These are phyloP conservation scores for Ageneiosus marmoratus DNA, from an alignment of 2,113 vertebrate genomes.

Conservation along the genomic window DNA sequence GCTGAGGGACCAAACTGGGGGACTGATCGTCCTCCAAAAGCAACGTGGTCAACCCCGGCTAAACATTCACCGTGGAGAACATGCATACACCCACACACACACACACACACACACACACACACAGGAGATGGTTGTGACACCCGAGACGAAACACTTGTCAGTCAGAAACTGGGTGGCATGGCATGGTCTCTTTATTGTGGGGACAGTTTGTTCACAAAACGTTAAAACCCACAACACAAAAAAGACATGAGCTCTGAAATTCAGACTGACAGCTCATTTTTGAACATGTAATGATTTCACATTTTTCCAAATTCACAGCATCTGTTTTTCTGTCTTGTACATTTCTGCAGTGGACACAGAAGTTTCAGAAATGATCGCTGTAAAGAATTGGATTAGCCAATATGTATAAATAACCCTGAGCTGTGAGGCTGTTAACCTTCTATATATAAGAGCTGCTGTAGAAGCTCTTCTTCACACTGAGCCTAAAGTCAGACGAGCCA, in stretches of 20 bases:
- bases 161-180: slow-evolving; percentile 42
- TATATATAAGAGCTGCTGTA: background rate
- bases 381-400: background rate
- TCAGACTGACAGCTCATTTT: background rate
- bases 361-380: no score
- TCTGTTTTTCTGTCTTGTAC: no score
- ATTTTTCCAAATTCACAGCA: background rate
- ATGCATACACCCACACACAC: slow-evolving; percentile 3
- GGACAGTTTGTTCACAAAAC: slow-evolving; percentile 1
- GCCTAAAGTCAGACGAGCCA: background rate
- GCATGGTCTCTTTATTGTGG: slow-evolving; percentile 41
- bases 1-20: slow-evolving; percentile 67
- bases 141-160: slow-evolving; percentile 62
- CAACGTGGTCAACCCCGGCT: slow-evolving; percentile 76
- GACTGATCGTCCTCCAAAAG: slow-evolving; percentile 85
- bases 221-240: slow-evolving; percentile 24
- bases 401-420: background rate
- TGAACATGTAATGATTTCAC: background rate
- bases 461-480: background rate
- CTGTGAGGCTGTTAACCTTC: background rate
- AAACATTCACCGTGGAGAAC: slow-evolving; percentile 61
- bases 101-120: slow-evolving; percentile 18
- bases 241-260: background rate
- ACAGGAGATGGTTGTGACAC: slow-evolving; percentile 62
- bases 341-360: background rate